Conservation (phyloP, 2,888 invertebrate genomes). For the Ditula angustiorana region DNA sequence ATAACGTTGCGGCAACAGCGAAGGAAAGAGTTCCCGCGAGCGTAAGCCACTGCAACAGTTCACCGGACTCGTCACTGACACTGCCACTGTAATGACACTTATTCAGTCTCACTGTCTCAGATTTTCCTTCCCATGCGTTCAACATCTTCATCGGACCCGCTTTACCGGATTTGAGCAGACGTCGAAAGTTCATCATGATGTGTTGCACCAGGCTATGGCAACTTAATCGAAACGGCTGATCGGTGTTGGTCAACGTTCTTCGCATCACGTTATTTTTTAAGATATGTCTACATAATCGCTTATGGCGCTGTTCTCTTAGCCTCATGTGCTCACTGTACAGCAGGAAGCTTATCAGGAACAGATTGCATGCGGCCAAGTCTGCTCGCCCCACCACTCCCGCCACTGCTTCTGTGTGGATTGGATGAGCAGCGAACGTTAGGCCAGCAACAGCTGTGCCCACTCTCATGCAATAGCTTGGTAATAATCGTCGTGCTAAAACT, state of each 20-base stretch:
- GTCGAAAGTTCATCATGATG: conserved; percentile 76
- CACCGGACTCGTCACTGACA: conserved; percentile 76
- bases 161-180: conserved; percentile 72
- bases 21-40: conserved; percentile 87
- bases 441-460: conserved; percentile 92
- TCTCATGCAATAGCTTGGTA: conserved; percentile 87
- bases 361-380: conserved; percentile 95
- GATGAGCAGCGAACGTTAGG: conserved; percentile 96
- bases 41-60: conserved; percentile 83
- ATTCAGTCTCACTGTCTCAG: conserved; percentile 63
- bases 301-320: conserved; percentile 83
- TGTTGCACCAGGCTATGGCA: conserved; percentile 77
- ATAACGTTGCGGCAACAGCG: conserved; percentile 93
- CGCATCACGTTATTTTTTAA: conserved; percentile 62
- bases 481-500: conserved; percentile 89
- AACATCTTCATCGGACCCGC: conserved; percentile 73
- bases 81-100: conserved; percentile 75
- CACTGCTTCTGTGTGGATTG: conserved; percentile 98
- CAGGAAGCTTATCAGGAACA: conserved; percentile 95
- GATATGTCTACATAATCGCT: conserved; percentile 68
- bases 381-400: conserved; percentile 98
- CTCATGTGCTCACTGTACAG: conserved; percentile 93
- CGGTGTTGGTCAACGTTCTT: conserved; percentile 58
- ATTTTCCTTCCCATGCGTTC: conserved; percentile 68
- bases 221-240: conserved; percentile 73